Evolutionary conservation across 2,888 invertebrate genomes (phyloP).

Genomic region (Chloroclysta siterata): DNA sequence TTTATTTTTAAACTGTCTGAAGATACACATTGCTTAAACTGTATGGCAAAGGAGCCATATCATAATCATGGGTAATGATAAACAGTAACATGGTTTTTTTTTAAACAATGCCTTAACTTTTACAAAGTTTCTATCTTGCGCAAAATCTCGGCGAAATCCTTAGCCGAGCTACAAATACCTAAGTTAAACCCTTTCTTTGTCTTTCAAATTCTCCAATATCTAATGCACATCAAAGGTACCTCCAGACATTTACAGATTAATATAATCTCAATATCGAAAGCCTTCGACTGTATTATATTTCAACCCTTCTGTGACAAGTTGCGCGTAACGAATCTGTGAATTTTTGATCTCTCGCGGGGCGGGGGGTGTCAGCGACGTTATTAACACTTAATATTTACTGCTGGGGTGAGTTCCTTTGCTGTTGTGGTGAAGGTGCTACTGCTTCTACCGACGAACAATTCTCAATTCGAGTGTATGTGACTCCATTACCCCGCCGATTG

Average conservation of each 20-base stretch:
- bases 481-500: no score
- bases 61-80: no score
- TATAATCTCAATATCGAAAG: constrained; percentile 45
- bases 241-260: constrained; percentile 33
- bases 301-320: constrained; percentile 64
- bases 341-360: constrained; percentile 69
- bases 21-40: no score
- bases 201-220: constrained; percentile 31
- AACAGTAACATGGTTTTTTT: no score
- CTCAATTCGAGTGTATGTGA: no score
- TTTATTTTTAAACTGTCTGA: no score
- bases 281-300: constrained; percentile 39
- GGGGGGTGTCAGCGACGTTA: constrained; percentile 68
- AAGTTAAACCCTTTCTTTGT: constrained; percentile 32
- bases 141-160: constrained; percentile 10
- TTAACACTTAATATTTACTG: constrained; percentile 79
- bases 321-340: constrained; percentile 71
- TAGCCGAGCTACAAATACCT: constrained; percentile 18
- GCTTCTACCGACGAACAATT: constrained; percentile 1
- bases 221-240: constrained; percentile 43
- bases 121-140: no score
- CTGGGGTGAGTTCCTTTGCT: constrained; percentile 43
- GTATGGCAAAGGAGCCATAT: no score
- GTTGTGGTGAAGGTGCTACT: constrained; percentile 19
- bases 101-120: no score